phyloP scores from a whole-genome alignment of 2,888 invertebrate genomes.

The Drosophila kanekoi region DNA sequence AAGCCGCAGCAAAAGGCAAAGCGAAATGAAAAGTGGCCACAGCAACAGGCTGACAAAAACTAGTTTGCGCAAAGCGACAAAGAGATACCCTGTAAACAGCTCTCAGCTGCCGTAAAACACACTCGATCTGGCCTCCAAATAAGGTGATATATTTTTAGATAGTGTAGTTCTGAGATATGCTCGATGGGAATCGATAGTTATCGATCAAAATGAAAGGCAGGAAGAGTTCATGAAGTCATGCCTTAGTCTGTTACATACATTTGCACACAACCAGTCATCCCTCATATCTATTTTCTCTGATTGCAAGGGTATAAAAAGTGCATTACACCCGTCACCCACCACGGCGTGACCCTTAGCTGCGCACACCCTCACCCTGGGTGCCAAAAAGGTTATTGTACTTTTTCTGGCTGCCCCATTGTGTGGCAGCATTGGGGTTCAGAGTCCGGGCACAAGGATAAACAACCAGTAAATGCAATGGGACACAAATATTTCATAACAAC shows the following conservation, averaged over 20 bases:
- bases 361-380: constrained; percentile 5
- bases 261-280: not conserved
- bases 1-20: constrained; percentile 23
- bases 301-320: not conserved
- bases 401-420: constrained; percentile 35
- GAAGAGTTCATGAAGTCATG: too few species aligned
- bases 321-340: constrained; percentile 3
- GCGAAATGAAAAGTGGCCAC: constrained; percentile 16
- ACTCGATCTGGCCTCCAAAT: too few species aligned
- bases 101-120: too few species aligned
- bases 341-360: not conserved
- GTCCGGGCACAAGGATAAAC: constrained; percentile 49
- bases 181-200: too few species aligned
- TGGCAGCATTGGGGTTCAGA: constrained; percentile 29
- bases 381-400: constrained; percentile 58
- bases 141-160: too few species aligned
- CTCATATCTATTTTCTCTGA: not conserved
- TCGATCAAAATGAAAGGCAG: too few species aligned
- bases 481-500: constrained; percentile 45
- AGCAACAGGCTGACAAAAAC: constrained; percentile 57
- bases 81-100: too few species aligned
- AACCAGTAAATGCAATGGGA: constrained; percentile 30
- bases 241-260: not conserved
- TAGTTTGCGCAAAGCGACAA: too few species aligned
- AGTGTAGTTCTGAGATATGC: too few species aligned